Evolutionary conservation across 2,888 invertebrate genomes (phyloP).

Genomic region (Drosophila buzzatii): DNA sequence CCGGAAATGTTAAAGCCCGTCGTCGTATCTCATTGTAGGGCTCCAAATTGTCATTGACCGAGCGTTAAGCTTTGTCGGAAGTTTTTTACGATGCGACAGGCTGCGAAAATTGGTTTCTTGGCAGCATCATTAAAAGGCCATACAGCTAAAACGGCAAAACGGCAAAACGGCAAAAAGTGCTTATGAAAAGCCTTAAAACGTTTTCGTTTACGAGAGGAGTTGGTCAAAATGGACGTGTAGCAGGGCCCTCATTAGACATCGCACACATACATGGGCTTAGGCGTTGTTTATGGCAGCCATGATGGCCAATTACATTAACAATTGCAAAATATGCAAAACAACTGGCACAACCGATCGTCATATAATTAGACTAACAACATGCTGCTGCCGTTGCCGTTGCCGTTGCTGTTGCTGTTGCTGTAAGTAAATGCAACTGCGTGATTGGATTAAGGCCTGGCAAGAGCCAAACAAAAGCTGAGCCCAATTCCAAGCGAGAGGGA

Average conservation of each 20-base stretch:
- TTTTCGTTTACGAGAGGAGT: conserved; percentile 82
- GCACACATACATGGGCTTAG: background rate
- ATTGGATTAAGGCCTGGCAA: conserved; percentile 69
- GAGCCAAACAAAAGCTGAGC: conserved; percentile 34
- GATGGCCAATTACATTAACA: conserved; percentile 76
- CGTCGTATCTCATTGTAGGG: conserved; percentile 32
- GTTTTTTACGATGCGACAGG: conserved; percentile 20
- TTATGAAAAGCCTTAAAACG: conserved; percentile 81
- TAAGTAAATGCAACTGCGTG: conserved; percentile 77
- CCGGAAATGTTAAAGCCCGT: conserved; percentile 52
- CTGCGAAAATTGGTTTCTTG: conserved; percentile 41
- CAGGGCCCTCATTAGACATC: conserved; percentile 53
- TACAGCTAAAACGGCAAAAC: conserved; percentile 29
- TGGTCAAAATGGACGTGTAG: conserved; percentile 58
- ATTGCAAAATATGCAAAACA: conserved; percentile 71
- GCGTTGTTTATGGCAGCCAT: conserved; percentile 55
- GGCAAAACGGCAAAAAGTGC: conserved; percentile 38
- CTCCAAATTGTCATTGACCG: conserved; percentile 54
- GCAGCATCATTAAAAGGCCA: conserved; percentile 55
- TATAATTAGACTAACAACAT: conserved; percentile 73
- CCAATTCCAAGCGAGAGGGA: conserved; percentile 13
- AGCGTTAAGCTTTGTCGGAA: conserved; percentile 59
- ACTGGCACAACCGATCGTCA: conserved; percentile 34
- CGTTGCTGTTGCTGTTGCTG: conserved; percentile 42
- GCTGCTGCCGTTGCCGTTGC: background rate